A percentile compares a stretch with the other conserved stretches of the same genome.
Evolutionary conservation across 2,888 invertebrate genomes (phyloP).

Genomic region (Mesochorus sp.): DNA sequence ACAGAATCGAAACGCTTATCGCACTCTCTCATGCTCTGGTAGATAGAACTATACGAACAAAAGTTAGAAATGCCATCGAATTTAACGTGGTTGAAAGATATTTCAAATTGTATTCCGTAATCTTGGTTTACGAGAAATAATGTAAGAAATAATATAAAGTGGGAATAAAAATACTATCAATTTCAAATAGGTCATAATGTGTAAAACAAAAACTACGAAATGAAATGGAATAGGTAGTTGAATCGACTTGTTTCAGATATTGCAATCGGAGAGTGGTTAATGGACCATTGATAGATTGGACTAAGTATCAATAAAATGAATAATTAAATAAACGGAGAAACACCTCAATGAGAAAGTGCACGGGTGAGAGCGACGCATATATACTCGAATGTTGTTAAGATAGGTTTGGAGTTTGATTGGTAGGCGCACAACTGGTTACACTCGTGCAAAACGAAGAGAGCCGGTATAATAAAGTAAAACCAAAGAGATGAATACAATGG

Average conservation of each 20-base stretch:
- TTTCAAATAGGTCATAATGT: constrained; percentile 2
- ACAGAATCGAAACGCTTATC: constrained; percentile 38
- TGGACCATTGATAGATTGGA: constrained; percentile 33
- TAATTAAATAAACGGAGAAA: constrained; percentile 69
- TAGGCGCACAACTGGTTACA: constrained; percentile 69
- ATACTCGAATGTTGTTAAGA: constrained; percentile 53
- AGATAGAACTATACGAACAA: constrained; percentile 1
- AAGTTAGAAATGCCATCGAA: background rate
- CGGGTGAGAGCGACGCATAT: constrained; percentile 37
- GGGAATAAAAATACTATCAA: background rate
- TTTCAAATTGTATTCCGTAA: background rate
- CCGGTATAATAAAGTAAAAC: constrained; percentile 67
- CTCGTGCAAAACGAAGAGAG: constrained; percentile 53
- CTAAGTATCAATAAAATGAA: constrained; percentile 64
- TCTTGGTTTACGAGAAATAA: constrained; percentile 4
- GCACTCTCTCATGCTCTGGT: background rate
- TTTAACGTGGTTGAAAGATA: background rate
- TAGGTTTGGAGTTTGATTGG: constrained; percentile 68
- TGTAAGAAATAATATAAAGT: background rate
- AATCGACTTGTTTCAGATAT: constrained; percentile 46
- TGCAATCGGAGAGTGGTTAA: constrained; percentile 51
- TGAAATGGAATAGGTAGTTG: constrained; percentile 40
- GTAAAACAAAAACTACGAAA: constrained; percentile 5
- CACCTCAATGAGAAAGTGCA: constrained; percentile 45
- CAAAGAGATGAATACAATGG: constrained; percentile 69